A percentile compares a stretch with the other conserved stretches of the same genome.
phyloP scores from a whole-genome alignment of 2,797 vertebrate genomes.

The Glyptemys insculpta region DNA sequence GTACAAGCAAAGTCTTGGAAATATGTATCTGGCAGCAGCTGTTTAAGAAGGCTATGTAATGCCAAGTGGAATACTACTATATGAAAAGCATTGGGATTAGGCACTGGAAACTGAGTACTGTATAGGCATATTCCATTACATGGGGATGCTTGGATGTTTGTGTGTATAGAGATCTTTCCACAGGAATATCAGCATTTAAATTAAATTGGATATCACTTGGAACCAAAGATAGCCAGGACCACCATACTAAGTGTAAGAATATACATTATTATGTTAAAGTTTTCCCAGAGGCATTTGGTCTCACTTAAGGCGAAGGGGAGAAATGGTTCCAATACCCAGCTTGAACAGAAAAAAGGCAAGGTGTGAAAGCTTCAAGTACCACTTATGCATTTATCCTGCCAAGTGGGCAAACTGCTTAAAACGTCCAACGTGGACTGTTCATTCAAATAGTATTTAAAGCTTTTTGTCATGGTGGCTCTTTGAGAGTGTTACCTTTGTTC shows the following conservation, averaged over 20 bases:
- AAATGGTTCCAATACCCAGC: background rate
- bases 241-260: background rate
- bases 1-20: background rate
- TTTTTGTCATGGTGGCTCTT: background rate
- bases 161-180: background rate
- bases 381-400: background rate
- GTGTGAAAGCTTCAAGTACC: background rate
- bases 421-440: background rate
- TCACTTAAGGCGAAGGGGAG: background rate
- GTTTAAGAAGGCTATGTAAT: background rate
- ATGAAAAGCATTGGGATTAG: background rate
- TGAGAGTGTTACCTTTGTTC: background rate
- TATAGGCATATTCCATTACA: background rate
- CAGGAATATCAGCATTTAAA: background rate
- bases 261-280: background rate
- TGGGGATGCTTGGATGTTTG: background rate
- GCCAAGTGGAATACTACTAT: conserved; percentile 2
- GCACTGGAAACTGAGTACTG: background rate
- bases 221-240: background rate
- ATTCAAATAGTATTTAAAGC: background rate
- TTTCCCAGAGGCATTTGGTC: background rate
- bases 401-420: background rate
- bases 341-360: background rate
- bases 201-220: background rate
- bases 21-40: background rate